Base-by-base conservation (phyloP, 2,797 vertebrate genomes). In the Gallirallus australis region DNA sequence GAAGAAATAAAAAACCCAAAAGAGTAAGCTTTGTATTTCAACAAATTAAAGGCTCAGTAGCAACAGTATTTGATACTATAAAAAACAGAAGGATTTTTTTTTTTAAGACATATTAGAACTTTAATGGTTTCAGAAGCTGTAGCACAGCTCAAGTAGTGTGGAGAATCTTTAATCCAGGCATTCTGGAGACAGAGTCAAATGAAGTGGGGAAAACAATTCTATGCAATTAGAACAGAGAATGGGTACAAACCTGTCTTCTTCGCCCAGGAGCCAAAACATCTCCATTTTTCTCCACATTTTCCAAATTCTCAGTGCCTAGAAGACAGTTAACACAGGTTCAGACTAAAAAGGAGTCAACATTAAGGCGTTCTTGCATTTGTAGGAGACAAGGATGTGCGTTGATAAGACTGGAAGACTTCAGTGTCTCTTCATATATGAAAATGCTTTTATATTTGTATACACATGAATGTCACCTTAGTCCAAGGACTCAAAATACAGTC, bases 201-300 rank as follows among this genome's bases (percentile, higher is more conserved):
- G 25, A 63, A 90, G 17, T 1, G 5, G 1, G 12, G 6, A 30
- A 59, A 71, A 73, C 54, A 28, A 35, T 1, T 53, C 25, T 64
- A 10, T 21, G 33, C 16, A 16, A 57, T 90, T 77, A 86, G 31
- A 81, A 27, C 2, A 86, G 4, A 79, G 5, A 78, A 68, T 7
- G n/a, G n/a, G 21, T 88, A 97, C 96, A 89, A 91, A 97, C 97
- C 96, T 94, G 82, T 82, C 61, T 76, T 89, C 7, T 97, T 57
- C 73, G 73, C 27, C 52, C 31, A 79, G 14, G 21, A 54, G 9
- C 12, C 2, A 6, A 37, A 66, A 45, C 4, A 42, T 8, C 48
- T 63, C 2, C 35, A 4, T 3, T 11, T 48, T 73, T 12, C 42
- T 24, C 47, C 59, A 39, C 8, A 47, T 92, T 91, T 35, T 96